Evolutionary conservation across 2,888 invertebrate species (phyloP).

Genomic region (Empis stercorea): DNA sequence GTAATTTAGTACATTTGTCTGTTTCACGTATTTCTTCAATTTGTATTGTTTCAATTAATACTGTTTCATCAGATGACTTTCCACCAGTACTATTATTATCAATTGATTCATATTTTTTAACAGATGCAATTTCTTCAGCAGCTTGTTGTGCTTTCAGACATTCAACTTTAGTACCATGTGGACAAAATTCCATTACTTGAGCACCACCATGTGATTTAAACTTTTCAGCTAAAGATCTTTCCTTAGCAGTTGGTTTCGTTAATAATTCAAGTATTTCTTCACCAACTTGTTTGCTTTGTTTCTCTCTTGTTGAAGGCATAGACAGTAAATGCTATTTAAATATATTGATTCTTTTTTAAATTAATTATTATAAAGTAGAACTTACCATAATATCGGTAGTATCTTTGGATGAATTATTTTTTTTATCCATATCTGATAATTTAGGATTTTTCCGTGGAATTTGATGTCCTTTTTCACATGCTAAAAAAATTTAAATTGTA

Average conservation of each 20-base stretch:
- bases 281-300: constrained; percentile 87
- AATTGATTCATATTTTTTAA: constrained; percentile 21
- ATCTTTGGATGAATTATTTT: constrained; percentile 24
- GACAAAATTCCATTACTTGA: constrained; percentile 91
- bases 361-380: constrained; percentile 6
- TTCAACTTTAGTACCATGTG: constrained; percentile 85
- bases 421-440: constrained; percentile 16
- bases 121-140: constrained; percentile 31
- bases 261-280: constrained; percentile 90
- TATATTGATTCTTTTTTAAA: not conserved
- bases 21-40: constrained; percentile 16
- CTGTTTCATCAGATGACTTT: constrained; percentile 26
- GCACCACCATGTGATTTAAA: constrained; percentile 93
- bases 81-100: constrained; percentile 17
- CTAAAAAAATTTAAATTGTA: constrained; percentile 16
- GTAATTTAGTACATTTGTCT: constrained; percentile 72
- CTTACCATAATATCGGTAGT: constrained; percentile 58
- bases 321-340: constrained; percentile 26
- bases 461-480: constrained; percentile 24
- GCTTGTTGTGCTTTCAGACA: constrained; percentile 47
- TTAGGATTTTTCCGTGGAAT: constrained; percentile 18
- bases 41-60: constrained; percentile 11
- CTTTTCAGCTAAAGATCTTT: constrained; percentile 85
- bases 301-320: constrained; percentile 80
- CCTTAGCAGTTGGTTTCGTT: constrained; percentile 93